phyloP scores from a whole-genome alignment of 1,140 invertebrate species.

The Drosophila tropicalis region DNA sequence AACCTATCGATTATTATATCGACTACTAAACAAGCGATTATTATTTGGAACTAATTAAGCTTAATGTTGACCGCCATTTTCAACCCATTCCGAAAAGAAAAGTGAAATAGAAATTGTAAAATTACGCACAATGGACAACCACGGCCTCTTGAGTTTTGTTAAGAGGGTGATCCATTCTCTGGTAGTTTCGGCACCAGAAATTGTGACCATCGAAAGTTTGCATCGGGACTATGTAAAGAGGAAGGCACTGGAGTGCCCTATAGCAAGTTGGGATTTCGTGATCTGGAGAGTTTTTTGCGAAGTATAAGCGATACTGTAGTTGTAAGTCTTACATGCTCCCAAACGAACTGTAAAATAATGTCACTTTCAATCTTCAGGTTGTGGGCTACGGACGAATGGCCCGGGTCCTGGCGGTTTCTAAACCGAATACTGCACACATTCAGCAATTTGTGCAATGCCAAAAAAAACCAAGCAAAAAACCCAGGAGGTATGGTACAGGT shows the following conservation, averaged over 20 bases:
- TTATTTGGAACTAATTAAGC: not conserved
- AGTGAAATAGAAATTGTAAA: not conserved
- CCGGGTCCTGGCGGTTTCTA: conserved; percentile 23
- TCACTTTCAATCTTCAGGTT: conserved; percentile 35
- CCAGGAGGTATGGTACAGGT: not conserved
- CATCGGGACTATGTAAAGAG: conserved; percentile 50
- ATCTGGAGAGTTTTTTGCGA: conserved; percentile 56
- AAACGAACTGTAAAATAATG: not conserved
- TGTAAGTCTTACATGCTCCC: conserved; percentile 31
- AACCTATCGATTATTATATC: too few species aligned
- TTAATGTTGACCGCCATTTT: not conserved
- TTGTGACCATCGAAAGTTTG: conserved; percentile 57
- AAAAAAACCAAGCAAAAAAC: conserved; percentile 31
- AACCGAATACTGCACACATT: conserved; percentile 59
- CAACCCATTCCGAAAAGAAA: not conserved
- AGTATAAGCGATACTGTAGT: conserved; percentile 56
- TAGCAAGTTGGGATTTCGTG: conserved; percentile 52
- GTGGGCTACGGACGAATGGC: conserved; percentile 53
- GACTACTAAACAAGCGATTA: not conserved
- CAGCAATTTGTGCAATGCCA: conserved; percentile 49
- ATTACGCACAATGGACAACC: conserved; percentile 38
- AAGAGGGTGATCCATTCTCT: conserved; percentile 68
- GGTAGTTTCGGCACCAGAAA: conserved; percentile 55
- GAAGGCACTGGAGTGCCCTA: conserved; percentile 62
- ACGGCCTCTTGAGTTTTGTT: conserved; percentile 36